A percentile compares a stretch with the other conserved stretches of the same genome.
These are phyloP conservation scores for Melanchra persicariae DNA, from an alignment of 2,888 invertebrate species.

Conservation along the genomic window DNA sequence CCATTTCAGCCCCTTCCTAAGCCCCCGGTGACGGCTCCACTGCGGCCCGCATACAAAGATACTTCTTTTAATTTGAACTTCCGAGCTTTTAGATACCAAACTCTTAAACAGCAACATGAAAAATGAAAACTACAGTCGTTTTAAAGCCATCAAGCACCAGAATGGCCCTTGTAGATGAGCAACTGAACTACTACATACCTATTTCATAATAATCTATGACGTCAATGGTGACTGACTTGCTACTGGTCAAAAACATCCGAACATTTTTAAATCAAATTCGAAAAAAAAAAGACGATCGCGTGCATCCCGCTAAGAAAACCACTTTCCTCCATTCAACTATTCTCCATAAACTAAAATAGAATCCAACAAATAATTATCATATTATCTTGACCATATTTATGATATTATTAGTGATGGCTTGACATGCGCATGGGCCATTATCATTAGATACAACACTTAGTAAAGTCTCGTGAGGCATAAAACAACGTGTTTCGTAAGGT, in stretches of 20 bases:
- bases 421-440: slow-evolving; percentile 69
- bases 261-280: background rate
- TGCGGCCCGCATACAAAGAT: too few species aligned
- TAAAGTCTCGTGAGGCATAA: slow-evolving; percentile 71
- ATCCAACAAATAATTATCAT: slow-evolving; percentile 64
- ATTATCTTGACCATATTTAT: slow-evolving; percentile 67
- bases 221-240: background rate
- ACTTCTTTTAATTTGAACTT: too few species aligned
- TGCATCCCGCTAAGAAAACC: slow-evolving; percentile 47
- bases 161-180: background rate
- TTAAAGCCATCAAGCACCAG: background rate
- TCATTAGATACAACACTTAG: slow-evolving; percentile 74
- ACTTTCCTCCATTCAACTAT: slow-evolving; percentile 53
- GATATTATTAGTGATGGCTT: slow-evolving; percentile 67
- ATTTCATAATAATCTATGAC: background rate
- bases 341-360: slow-evolving; percentile 46
- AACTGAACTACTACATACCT: background rate
- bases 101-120: background rate
- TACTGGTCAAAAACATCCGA: background rate
- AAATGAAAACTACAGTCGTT: background rate
- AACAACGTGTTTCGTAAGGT: slow-evolving; percentile 75
- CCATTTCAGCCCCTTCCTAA: too few species aligned
- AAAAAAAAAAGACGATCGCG: slow-evolving; percentile 23
- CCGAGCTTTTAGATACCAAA: too few species aligned
- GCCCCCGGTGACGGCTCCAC: too few species aligned